Conservation (phyloP, 2,888 invertebrate species). For the Cerastis rubricosa region DNA sequence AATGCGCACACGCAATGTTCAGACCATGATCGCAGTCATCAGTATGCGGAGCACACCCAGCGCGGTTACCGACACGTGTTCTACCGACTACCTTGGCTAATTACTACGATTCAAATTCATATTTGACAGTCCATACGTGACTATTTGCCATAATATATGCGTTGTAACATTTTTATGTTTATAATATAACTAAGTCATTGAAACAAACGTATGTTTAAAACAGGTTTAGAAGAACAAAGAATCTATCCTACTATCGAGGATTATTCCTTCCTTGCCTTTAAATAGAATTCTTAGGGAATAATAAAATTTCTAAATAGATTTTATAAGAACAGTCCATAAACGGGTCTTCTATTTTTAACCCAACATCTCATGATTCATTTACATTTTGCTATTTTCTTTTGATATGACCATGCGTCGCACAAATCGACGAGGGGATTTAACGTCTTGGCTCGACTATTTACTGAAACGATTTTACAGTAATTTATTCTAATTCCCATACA, state of each 20-base stretch:
- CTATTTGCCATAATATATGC: slow-evolving; percentile 48
- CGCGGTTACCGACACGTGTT: slow-evolving; percentile 85
- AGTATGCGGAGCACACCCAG: slow-evolving; percentile 83
- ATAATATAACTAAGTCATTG: slow-evolving; percentile 4
- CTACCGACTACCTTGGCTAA: slow-evolving; percentile 82
- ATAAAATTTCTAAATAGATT: background rate
- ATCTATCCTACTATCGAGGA: background rate
- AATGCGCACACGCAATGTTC: slow-evolving; percentile 85
- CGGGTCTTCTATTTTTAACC: slow-evolving; percentile 29
- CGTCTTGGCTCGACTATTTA: background rate
- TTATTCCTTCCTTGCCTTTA: background rate
- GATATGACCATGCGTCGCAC: background rate
- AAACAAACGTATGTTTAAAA: background rate
- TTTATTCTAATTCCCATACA: slow-evolving; percentile 20
- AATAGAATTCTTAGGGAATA: background rate
- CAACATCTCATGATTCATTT: slow-evolving; percentile 15
- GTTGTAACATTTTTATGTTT: slow-evolving; percentile 21
- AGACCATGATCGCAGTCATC: slow-evolving; percentile 76
- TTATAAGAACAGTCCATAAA: slow-evolving; percentile 14
- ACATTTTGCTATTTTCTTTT: slow-evolving; percentile 6
- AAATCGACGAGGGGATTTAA: background rate
- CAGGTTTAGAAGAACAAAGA: slow-evolving; percentile 7
- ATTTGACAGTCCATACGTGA: slow-evolving; percentile 76
- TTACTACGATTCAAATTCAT: slow-evolving; percentile 79
- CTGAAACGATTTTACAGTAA: slow-evolving; percentile 30